A percentile compares a stretch with the other conserved stretches of the same genome.
Conservation (phyloP, 1,140 invertebrate genomes). For the Acromyrmex heyeri region DNA sequence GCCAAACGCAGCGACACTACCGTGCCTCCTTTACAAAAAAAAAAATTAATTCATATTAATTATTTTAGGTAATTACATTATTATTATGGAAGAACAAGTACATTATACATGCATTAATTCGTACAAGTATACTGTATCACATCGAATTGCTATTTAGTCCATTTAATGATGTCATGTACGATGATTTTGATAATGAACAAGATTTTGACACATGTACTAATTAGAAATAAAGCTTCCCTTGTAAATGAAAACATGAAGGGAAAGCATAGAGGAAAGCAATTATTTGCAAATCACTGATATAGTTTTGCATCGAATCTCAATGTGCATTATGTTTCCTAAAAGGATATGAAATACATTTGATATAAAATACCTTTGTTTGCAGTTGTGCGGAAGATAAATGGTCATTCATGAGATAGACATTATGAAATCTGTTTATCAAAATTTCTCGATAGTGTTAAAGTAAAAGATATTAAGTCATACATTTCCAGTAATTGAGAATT, state of each 20-base stretch:
- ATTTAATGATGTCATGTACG: slow-evolving; percentile 10
- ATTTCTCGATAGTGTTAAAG: no score
- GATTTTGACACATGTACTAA: slow-evolving; percentile 20
- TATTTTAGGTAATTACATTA: slow-evolving; percentile 31
- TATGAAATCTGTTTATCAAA: no score
- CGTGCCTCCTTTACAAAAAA: no score
- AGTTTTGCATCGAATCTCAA: slow-evolving; percentile 67
- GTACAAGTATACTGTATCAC: slow-evolving; percentile 19
- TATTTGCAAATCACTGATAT: slow-evolving; percentile 69
- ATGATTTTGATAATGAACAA: slow-evolving; percentile 35
- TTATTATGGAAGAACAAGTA: slow-evolving; percentile 36
- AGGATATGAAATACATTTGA: slow-evolving; percentile 47
- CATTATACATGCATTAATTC: slow-evolving; percentile 21
- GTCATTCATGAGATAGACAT: no score
- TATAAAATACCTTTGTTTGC: no score
- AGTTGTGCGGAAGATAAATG: no score
- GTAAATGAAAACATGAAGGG: slow-evolving; percentile 6
- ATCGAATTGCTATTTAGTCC: not conserved
- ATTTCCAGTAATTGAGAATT: no score
- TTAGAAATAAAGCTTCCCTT: slow-evolving; percentile 49
- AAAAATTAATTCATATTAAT: slow-evolving; percentile 24
- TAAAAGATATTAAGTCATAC: no score
- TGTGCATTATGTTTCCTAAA: slow-evolving; percentile 69
- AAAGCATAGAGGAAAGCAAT: slow-evolving; percentile 40
- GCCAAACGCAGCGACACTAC: no score